Conservation (phyloP, 2,888 invertebrate genomes). For the Polydrusus pterygomalis region DNA sequence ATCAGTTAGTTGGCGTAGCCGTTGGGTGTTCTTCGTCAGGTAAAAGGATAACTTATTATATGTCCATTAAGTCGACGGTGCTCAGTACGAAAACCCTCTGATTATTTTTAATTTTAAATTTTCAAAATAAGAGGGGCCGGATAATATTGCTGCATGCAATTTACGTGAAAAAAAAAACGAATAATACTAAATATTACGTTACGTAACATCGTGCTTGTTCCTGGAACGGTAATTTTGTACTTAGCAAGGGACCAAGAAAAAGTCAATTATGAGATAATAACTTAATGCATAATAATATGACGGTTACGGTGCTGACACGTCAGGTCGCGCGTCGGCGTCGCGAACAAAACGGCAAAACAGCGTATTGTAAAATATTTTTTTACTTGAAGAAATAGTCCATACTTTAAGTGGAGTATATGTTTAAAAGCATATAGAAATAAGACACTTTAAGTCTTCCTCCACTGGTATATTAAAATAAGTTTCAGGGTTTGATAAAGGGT, state of each 20-base stretch:
- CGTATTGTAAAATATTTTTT: too few relatives aligned
- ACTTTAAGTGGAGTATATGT: too few relatives aligned
- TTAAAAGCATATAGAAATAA: too few relatives aligned
- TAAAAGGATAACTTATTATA: constrained; percentile 21
- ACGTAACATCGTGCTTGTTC: neutral
- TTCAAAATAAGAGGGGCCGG: constrained; percentile 11
- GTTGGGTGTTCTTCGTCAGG: constrained; percentile 18
- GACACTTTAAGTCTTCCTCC: too few relatives aligned
- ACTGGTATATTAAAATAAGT: too few relatives aligned
- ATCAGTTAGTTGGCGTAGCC: constrained; percentile 14
- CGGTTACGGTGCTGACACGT: too few relatives aligned
- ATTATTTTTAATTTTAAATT: constrained; percentile 27
- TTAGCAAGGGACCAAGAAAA: neutral
- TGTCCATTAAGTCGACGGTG: constrained; percentile 28
- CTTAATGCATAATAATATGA: neutral
- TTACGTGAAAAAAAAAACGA: constrained; percentile 6
- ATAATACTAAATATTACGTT: neutral
- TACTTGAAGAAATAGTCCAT: too few relatives aligned
- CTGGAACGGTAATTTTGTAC: neutral
- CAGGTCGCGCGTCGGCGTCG: too few relatives aligned
- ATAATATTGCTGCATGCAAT: constrained; percentile 4
- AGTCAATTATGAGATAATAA: neutral
- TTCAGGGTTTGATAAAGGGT: too few relatives aligned
- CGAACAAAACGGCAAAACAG: too few relatives aligned
- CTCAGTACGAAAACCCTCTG: constrained; percentile 10